A percentile compares a stretch with the other conserved stretches of the same genome.
Conservation (phyloP, 2,113 vertebrate genomes). For the Piprites chloris region DNA sequence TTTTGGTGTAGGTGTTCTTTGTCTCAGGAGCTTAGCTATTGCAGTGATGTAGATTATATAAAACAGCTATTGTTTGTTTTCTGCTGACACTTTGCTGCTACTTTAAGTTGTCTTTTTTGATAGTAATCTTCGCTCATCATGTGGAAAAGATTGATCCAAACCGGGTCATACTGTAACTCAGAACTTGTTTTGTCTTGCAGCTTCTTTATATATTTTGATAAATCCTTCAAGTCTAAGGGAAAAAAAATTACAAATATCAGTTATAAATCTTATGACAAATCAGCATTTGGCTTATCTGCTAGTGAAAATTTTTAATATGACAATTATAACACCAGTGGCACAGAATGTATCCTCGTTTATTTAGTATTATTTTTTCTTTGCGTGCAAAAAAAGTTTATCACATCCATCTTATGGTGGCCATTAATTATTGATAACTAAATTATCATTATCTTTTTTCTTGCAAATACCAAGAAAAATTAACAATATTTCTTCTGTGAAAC, state of each 20-base stretch:
- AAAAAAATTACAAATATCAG: neutral
- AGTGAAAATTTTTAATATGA: neutral
- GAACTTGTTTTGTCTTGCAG: neutral
- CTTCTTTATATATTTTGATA: neutral
- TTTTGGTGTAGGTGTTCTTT: slow-evolving; percentile 11
- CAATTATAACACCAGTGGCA: neutral
- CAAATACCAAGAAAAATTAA: neutral
- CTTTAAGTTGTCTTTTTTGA: neutral
- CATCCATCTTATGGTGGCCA: neutral
- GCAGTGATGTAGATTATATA: neutral
- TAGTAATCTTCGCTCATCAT: neutral
- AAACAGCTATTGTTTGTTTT: slow-evolving; percentile 19
- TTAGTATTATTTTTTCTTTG: neutral
- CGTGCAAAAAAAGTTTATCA: neutral
- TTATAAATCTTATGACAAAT: neutral
- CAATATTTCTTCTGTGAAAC: neutral
- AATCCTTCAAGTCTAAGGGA: neutral
- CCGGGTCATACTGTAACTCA: neutral
- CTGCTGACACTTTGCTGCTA: neutral
- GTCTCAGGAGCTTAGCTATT: neutral
- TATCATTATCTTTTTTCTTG: neutral
- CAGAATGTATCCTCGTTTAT: neutral
- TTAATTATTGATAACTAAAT: neutral
- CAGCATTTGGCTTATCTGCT: neutral
- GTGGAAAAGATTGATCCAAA: slow-evolving; percentile 2